Percentiles rank a stretch among this genome's conserved stretches.
Conservation (phyloP, 2,797 vertebrate species). For the Heteromormyrus szaboi region DNA sequence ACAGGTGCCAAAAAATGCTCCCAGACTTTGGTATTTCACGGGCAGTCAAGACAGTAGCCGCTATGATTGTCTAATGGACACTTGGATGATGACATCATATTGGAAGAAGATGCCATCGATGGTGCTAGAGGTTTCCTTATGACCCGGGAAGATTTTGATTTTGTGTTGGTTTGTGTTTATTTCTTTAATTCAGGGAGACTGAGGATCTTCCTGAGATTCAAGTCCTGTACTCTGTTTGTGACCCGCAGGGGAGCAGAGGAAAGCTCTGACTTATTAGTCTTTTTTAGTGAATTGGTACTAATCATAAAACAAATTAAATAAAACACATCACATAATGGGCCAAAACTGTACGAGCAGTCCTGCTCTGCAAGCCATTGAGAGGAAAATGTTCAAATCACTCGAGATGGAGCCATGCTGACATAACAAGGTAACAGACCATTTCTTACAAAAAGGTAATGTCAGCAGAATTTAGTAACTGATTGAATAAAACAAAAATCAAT, state of each 20-base stretch:
- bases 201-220: neutral
- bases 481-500: neutral
- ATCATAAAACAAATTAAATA: neutral
- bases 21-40: neutral
- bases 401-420: neutral
- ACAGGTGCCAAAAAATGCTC: neutral
- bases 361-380: neutral
- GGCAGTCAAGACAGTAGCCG: neutral
- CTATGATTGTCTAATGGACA: neutral
- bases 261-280: neutral
- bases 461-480: neutral
- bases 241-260: neutral
- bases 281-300: neutral
- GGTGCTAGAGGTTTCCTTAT: neutral
- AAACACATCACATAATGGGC: neutral
- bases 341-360: neutral
- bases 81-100: neutral
- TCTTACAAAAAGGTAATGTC: neutral
- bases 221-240: neutral
- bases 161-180: neutral
- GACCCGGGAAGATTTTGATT: neutral
- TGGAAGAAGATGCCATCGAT: neutral
- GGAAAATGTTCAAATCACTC: neutral
- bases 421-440: neutral
- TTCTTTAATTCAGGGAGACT: neutral